Percentiles rank a stretch among this genome's conserved stretches.
phyloP scores from a whole-genome alignment of 2,888 invertebrate genomes.

The Rotaria macrura region DNA sequence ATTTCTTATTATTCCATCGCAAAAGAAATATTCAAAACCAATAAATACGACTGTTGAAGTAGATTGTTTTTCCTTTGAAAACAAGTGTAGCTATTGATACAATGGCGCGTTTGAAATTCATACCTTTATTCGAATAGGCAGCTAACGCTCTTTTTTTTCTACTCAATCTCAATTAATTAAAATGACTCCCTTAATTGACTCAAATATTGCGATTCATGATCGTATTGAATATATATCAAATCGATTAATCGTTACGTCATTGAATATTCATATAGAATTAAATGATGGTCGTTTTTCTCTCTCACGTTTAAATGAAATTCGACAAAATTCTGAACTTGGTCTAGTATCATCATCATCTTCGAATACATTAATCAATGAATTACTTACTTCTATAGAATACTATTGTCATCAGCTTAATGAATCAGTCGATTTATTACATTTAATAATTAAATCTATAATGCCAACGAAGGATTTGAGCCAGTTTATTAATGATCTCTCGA shows the following conservation, averaged over 20 bases:
- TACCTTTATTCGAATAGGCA: too few relatives aligned
- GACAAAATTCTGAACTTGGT: background rate
- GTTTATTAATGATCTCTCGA: background rate
- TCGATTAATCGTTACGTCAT: background rate
- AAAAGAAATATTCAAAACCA: too few relatives aligned
- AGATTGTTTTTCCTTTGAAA: too few relatives aligned
- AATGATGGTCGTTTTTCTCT: background rate
- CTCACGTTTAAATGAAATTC: background rate
- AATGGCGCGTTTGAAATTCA: too few relatives aligned
- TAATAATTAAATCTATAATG: background rate
- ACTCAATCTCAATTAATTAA: too few relatives aligned
- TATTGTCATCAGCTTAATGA: background rate
- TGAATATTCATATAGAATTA: background rate
- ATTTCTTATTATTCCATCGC: too few relatives aligned
- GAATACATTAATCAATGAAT: background rate
- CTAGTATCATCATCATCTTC: background rate
- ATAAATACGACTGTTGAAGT: too few relatives aligned
- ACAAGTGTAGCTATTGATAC: too few relatives aligned
- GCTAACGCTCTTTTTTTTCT: too few relatives aligned
- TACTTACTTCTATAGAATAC: background rate
- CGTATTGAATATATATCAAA: background rate
- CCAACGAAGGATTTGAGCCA: background rate
- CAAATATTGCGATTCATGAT: background rate
- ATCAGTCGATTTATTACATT: background rate
- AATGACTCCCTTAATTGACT: too few relatives aligned